A percentile compares a stretch with the other conserved stretches of the same genome.
phyloP scores from a whole-genome alignment of 2,113 vertebrate species.

The Anthoscopus minutus region DNA sequence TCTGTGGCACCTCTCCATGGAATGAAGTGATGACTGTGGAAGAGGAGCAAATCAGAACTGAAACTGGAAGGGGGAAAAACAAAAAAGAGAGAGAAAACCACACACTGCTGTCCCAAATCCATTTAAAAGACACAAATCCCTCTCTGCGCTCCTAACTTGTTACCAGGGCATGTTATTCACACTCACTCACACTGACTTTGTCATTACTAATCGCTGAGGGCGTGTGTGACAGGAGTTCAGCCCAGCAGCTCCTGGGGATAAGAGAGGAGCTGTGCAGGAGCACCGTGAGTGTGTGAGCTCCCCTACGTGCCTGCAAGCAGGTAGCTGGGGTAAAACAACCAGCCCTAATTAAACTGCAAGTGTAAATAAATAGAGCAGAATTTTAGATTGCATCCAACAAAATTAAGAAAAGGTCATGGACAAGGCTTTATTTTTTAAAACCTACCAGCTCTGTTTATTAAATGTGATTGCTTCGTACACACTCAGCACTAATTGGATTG shows the following conservation, averaged over 20 bases:
- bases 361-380: slow-evolving; percentile 56
- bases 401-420: slow-evolving; percentile 61
- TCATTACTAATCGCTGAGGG: background rate
- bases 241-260: background rate
- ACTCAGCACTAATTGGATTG: slow-evolving; percentile 50
- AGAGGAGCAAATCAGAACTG: background rate
- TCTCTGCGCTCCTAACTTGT: background rate
- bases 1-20: background rate
- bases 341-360: slow-evolving; percentile 56
- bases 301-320: background rate
- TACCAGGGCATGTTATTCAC: background rate
- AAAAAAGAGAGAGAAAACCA: background rate
- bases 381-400: slow-evolving; percentile 61
- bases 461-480: slow-evolving; percentile 43
- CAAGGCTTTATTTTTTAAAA: slow-evolving; percentile 22
- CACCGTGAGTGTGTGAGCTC: rapidly evolving
- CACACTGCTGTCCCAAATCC: background rate
- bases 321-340: background rate
- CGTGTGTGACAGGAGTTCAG: background rate
- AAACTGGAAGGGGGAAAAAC: background rate
- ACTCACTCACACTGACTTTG: background rate
- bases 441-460: slow-evolving; percentile 56
- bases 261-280: background rate
- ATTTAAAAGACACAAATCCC: background rate
- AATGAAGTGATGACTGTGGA: background rate